Evolutionary conservation across 2,797 vertebrate genomes (phyloP), one percentile per base, ranked within the genome.

Genomic region (Propithecus deckenii): DNA sequence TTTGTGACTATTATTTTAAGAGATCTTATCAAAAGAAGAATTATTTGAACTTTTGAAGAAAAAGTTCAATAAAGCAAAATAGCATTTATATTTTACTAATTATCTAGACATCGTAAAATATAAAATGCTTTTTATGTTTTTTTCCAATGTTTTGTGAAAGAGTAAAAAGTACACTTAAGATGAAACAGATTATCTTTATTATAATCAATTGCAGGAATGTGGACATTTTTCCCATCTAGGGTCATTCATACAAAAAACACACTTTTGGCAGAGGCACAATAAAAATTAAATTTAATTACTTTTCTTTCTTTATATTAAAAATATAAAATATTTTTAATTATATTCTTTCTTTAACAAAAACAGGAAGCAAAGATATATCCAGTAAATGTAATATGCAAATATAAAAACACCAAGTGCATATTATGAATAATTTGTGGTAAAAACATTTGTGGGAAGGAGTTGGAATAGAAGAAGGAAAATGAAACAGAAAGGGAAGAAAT

Each of bases 11-110:
- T 30, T 55, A 75, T 43, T 67, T 88, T 81, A 87, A 75, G 41
- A 96, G 8, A 76, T 59, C 71, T 91, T 78, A 30, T 81, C 48
- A 75, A 69, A 83, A 35, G 2, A 91, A 41, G 32, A 48, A 78
- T 57, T 38, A 59, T 63, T 67, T 2, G 74, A 81, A 94, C 7
- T 55, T 91, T 91, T 63, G 55, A 43, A 43, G 43, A 43, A 43
- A 43, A 43, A 43, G 43, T 43, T 43, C 43, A 43, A 43, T 43
- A 43, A 43, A 43, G 43, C 43, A 43, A 43, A 43, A 61, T 86
- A 13, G 52, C 15, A 89, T 84, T 93, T 83, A 71, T 65, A 61
- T 79, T 88, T 95, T n/a, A 91, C n/a, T 46, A 50, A 35, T 84
- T 86, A 67, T 50, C 1, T 81, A 81, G 17, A 89, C 4, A 3